Evolutionary conservation across 2,113 vertebrate genomes (phyloP), one percentile per base, ranked within the genome.

Genomic region (Saguinus imperator): DNA sequence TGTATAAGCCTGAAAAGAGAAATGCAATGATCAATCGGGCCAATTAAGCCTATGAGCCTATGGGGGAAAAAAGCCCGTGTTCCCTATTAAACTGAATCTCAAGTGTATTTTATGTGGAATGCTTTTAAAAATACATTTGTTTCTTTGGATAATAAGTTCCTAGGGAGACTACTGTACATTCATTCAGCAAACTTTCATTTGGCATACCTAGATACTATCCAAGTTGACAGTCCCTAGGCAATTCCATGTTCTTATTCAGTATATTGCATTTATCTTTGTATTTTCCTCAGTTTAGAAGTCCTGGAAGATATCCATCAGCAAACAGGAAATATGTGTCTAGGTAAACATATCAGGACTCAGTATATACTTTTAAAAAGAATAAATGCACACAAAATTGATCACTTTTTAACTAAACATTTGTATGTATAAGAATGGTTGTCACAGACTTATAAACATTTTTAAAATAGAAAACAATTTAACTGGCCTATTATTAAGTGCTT

Each of bases 101-200:
- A 80, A 66, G 52, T 90, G n/a, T 93, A 61, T 96, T 90, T 89
- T 43, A 29, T 72, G n/a, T 61, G 81, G 29, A 77, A 68, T 95
- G 12, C 73, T 76, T 84, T 77, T 3, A 37, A 93, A 88, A 73
- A 48, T 66, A 35, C 14, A 37, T 82, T 35, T 68, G 9, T 91
- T 94, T 88, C 45, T 84, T 94, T 91, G 84, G 70, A 50, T 86
- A 81, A 72, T 88, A 89, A 58, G 25, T 48, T 91, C 27, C 45
- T 64, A 94, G 52, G 52, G 23, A 87, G 66, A 68, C 14, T 17
- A 68, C 32, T 68, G 2, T 76, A 40, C 70, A 23, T 77, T 70
- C 43, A 58, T 82, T 83, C 45, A 91, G 76, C 77, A 70, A 40
- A 79, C 58, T 91, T 88, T 83, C 14, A n/a, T 64, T 61, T 55